phyloP scores from a whole-genome alignment of 2,113 vertebrate species.

The Oreocharis arfaki region DNA sequence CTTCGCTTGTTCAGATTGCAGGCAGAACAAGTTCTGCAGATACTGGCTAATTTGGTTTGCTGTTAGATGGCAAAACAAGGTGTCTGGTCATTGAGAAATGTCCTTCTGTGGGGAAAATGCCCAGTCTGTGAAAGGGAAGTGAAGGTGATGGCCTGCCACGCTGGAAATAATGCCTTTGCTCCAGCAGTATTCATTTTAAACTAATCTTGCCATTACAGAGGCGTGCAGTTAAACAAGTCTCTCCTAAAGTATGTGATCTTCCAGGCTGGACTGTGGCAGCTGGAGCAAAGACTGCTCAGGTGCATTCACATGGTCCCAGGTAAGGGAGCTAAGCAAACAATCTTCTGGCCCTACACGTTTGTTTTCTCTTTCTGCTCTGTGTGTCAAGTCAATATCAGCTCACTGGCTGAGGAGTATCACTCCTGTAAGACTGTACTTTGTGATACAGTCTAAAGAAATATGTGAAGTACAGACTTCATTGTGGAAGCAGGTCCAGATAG shows the following conservation, averaged over 20 bases:
- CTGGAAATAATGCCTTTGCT: neutral
- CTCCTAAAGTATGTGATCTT: neutral
- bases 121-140: neutral
- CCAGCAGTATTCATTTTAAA: neutral
- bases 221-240: neutral
- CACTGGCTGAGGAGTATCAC: neutral
- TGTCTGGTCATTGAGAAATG: neutral
- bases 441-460: neutral
- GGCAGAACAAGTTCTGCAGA: neutral
- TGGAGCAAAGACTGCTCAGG: neutral
- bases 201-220: neutral
- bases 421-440: neutral
- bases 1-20: neutral
- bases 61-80: neutral
- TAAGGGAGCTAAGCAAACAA: neutral
- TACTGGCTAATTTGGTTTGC: neutral
- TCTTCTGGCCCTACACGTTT: neutral
- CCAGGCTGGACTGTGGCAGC: neutral
- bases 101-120: neutral
- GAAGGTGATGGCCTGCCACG: neutral
- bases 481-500: neutral
- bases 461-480: neutral
- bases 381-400: fast-evolving
- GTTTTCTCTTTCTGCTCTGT: neutral
- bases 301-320: neutral